These are phyloP conservation scores for Drymonia ruficornis DNA, from an alignment of 2,888 invertebrate genomes.

Conservation along the genomic window DNA sequence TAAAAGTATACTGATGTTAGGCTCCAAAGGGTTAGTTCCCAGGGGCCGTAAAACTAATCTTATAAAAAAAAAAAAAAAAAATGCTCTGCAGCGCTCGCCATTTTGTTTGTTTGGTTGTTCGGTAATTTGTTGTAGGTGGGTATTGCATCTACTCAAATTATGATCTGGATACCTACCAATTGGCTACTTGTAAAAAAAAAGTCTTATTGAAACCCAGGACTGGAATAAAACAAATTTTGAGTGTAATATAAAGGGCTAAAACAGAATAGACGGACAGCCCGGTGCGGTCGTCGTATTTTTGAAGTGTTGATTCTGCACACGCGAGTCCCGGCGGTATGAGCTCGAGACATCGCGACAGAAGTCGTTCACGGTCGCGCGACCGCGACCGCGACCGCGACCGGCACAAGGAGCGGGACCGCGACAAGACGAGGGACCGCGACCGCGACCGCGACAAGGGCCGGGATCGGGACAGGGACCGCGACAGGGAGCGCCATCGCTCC, in stretches of 20 bases:
- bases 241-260: no score
- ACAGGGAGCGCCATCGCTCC: constrained; percentile 63
- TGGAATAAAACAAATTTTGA: no score
- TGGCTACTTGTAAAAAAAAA: no score
- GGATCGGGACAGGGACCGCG: constrained; percentile 54
- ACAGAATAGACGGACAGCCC: no score
- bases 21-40: no score
- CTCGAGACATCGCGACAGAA: constrained; percentile 81
- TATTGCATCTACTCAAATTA: no score
- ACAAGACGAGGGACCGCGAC: constrained; percentile 54
- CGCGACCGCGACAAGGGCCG: constrained; percentile 55
- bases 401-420: constrained; percentile 64
- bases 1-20: no score
- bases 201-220: no score
- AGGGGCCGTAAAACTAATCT: no score
- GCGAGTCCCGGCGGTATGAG: constrained; percentile 68
- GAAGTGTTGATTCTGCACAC: background rate
- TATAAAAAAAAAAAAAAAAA: no score
- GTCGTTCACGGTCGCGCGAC: constrained; percentile 72
- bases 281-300: background rate
- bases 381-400: constrained; percentile 52
- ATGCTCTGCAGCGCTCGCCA: background rate
- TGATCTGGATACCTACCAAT: no score
- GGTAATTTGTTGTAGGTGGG: no score
- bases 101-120: background rate